Conservation (phyloP, 2,888 invertebrate genomes). For the Melitaea athalia region DNA sequence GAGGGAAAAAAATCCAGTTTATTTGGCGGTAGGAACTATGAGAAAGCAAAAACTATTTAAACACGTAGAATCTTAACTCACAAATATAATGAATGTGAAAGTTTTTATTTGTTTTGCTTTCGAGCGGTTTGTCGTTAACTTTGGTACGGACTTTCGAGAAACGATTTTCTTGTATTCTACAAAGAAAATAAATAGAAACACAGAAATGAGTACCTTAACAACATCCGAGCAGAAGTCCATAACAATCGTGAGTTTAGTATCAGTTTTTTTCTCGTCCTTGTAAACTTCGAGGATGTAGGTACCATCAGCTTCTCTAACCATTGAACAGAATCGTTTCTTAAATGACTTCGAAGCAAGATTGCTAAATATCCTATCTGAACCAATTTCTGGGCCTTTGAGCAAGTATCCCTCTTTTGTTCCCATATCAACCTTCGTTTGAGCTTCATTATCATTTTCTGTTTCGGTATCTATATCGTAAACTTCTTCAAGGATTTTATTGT, state of each 20-base stretch:
- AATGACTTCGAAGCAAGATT: conserved; percentile 96
- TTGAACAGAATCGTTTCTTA: conserved; percentile 93
- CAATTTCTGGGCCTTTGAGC: conserved; percentile 95
- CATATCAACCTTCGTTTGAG: conserved; percentile 86
- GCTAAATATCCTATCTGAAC: conserved; percentile 94
- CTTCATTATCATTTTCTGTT: conserved; percentile 90
- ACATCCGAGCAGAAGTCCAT: conserved; percentile 97
- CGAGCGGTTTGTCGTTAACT: neutral
- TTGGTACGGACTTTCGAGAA: neutral
- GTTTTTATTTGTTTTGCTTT: neutral
- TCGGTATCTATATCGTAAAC: conserved; percentile 95
- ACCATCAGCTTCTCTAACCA: conserved; percentile 94
- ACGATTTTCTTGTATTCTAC: neutral
- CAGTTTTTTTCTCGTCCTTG: conserved; percentile 95
- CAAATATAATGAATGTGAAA: neutral
- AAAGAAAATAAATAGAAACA: no score
- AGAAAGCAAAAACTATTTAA: neutral
- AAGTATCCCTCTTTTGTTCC: conserved; percentile 95
- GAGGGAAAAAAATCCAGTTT: neutral
- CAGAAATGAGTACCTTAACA: conserved; percentile 78
- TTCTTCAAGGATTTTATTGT: conserved; percentile 85
- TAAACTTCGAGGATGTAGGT: conserved; percentile 95
- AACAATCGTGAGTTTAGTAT: conserved; percentile 95
- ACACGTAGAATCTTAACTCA: neutral
- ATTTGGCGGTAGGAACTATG: neutral